Conservation (phyloP, 2,888 invertebrate species). For the Pheosia gnoma region DNA sequence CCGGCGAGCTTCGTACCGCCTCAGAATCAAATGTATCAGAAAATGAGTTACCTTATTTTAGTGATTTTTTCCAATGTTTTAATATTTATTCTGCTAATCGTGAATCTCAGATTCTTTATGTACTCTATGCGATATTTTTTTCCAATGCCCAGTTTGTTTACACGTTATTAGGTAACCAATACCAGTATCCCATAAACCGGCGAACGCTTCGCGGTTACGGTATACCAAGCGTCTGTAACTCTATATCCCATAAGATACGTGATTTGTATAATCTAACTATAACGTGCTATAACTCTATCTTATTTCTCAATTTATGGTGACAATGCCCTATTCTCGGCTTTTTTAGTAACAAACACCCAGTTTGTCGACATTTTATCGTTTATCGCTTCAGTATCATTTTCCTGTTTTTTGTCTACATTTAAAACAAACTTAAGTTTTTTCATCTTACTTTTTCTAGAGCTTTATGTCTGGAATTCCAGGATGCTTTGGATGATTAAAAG, state of each 20-base stretch:
- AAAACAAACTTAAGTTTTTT: not conserved
- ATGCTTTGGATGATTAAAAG: no score
- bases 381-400: not conserved
- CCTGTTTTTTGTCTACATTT: not conserved
- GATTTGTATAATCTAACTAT: not conserved
- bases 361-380: not conserved
- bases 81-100: no score
- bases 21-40: no score
- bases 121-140: no score
- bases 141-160: no score
- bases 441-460: no score
- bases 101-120: no score
- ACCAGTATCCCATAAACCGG: not conserved
- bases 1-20: no score
- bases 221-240: not conserved
- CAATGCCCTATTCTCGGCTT: not conserved
- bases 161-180: not conserved
- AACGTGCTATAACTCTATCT: not conserved
- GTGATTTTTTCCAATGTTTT: no score
- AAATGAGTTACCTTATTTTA: no score
- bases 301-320: not conserved
- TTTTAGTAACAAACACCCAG: not conserved
- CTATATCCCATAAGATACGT: conserved; percentile 1
- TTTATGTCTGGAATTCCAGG: no score
- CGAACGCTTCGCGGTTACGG: not conserved